Evolutionary conservation across 1,140 invertebrate species (phyloP), one percentile per base, ranked within the genome.

Genomic region (Cotesia vestalis): DNA sequence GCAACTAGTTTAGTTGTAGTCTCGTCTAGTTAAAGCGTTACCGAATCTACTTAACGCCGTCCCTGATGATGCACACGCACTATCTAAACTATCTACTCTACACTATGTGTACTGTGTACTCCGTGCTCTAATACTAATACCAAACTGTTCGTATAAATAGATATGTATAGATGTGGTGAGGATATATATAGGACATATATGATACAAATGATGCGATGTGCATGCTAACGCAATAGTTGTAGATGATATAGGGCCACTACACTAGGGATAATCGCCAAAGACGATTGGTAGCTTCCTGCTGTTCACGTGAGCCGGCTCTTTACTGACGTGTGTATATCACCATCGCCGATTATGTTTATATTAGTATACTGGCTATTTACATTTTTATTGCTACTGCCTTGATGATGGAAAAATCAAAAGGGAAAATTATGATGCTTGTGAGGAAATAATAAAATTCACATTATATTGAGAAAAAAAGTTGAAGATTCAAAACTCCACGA

Each of bases 221-320:
- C 63, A 66, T 36, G 67, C 36, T 53, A 72, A 72, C 69, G 64
- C 66, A 59, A 62, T 71, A 52, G 38, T 60, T 9, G 34, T 55
- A 70, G 63, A 14, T 52, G 14, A 72, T 68, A 79, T 77, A 78
- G 66, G 69, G 74, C 69, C 74, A 79, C 79, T 46, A 46, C 40
- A 46, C 40, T 76, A 73, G 81, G 82, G 81, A 85, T 85, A 85
- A 86, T 85, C 84, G 83, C 74, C 73, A 79, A 85, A 86, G 85
- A 85, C 84, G 85, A 86, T 86, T 87, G 85, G 81, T 80, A 79
- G 82, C 82, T 86, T 87, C 85, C 85, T 86, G 85, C 84, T 81
- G 79, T 80, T 83, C 84, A 85, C 82, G 84, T 86, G 84, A 85
- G 75, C 79, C 78, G 73, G 72, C 75, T 71, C 76, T 73, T 76